Conservation (phyloP, 2,797 vertebrate species). For the Enteromius radiatus region DNA sequence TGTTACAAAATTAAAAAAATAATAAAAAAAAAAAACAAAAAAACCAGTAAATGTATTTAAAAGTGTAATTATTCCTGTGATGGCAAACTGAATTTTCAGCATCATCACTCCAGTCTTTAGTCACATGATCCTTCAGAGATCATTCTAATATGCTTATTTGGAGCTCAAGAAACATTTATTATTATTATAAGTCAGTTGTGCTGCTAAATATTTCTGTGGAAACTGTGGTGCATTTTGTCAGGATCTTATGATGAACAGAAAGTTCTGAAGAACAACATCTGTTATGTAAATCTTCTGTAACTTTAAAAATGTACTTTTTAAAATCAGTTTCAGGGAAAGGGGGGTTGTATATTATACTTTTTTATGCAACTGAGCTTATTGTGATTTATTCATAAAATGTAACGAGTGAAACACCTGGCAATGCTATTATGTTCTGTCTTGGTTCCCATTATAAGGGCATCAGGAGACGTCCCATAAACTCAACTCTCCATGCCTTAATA, state of each 20-base stretch:
- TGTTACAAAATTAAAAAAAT: too few species aligned
- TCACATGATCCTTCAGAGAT: background rate
- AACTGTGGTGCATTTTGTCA: background rate
- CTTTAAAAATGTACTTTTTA: background rate
- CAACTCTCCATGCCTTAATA: background rate
- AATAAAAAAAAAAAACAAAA: too few species aligned
- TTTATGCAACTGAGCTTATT: background rate
- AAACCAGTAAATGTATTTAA: background rate
- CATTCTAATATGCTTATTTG: background rate
- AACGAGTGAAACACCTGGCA: background rate
- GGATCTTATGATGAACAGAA: background rate
- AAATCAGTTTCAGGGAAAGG: background rate
- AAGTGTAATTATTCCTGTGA: background rate
- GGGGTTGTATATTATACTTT: too few species aligned
- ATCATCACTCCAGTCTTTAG: background rate
- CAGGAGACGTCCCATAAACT: background rate
- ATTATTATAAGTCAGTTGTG: background rate
- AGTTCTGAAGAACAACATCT: background rate
- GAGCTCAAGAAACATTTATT: background rate
- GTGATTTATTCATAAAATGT: slow-evolving; percentile 1
- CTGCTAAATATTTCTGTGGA: background rate
- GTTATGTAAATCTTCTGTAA: background rate
- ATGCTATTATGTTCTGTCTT: background rate
- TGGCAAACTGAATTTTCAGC: background rate
- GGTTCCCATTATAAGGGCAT: background rate